Evolutionary conservation across 2,113 vertebrate genomes (phyloP).

Genomic region (Agapornis roseicollis): DNA sequence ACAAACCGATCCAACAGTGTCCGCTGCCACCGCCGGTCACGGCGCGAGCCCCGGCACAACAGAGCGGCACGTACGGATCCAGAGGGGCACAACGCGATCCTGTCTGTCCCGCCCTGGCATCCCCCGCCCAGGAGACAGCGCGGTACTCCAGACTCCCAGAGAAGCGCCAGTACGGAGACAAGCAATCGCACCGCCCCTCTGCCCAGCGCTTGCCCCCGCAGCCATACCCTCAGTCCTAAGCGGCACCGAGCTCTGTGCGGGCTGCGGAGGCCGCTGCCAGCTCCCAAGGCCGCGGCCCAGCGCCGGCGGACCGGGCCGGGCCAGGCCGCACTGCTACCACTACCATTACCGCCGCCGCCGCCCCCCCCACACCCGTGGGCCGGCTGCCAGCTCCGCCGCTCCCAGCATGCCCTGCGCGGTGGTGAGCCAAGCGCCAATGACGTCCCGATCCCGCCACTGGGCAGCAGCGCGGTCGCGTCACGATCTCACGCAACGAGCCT

Average conservation of each 20-base stretch:
- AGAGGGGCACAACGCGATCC: not conserved
- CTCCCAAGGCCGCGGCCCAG: not conserved
- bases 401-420: not conserved
- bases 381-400: not conserved
- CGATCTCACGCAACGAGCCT: not conserved
- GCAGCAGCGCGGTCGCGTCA: fast-evolving
- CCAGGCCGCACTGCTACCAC: too few relatives aligned
- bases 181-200: not conserved
- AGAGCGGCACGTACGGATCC: fast-evolving
- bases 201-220: not conserved
- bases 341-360: fast-evolving
- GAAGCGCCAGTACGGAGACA: not conserved
- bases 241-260: too few relatives aligned
- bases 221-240: too few relatives aligned
- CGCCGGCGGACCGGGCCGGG: not conserved
- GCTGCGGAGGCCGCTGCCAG: not conserved
- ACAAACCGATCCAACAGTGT: fast-evolving
- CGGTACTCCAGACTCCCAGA: too few relatives aligned
- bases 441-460: not conserved
- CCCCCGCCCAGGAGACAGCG: too few relatives aligned
- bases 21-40: fast-evolving
- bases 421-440: not conserved
- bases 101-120: not conserved
- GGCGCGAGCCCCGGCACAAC: fast-evolving
- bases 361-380: fast-evolving